Evolutionary conservation across 2,888 invertebrate genomes (phyloP).

Genomic region (Hesperia comma): DNA sequence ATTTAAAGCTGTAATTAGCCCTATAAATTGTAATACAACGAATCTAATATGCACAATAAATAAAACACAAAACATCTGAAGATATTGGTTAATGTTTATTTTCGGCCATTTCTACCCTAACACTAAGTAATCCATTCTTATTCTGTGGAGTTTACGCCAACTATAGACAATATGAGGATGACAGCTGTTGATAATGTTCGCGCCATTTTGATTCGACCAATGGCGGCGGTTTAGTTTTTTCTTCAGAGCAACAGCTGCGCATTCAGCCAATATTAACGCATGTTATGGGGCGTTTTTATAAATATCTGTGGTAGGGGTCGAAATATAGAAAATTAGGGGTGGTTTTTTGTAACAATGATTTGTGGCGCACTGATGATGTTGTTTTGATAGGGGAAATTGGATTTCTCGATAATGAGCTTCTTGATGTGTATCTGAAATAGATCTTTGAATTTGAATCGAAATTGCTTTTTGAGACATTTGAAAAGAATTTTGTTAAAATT

Average conservation of each 20-base stretch:
- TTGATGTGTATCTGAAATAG: constrained; percentile 34
- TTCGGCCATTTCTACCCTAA: neutral
- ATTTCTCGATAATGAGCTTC: constrained; percentile 51
- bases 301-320: constrained; percentile 55
- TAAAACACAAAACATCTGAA: too few relatives aligned
- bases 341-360: constrained; percentile 53
- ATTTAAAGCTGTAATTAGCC: too few relatives aligned
- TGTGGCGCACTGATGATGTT: constrained; percentile 49
- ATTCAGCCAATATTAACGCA: constrained; percentile 67
- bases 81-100: too few relatives aligned
- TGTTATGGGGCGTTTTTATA: constrained; percentile 76
- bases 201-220: constrained; percentile 65
- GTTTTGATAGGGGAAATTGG: constrained; percentile 56
- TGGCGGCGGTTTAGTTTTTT: constrained; percentile 64
- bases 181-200: constrained; percentile 76
- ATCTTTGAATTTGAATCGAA: constrained; percentile 35
- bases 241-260: constrained; percentile 67
- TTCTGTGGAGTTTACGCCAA: constrained; percentile 37
- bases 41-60: too few relatives aligned
- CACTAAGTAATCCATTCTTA: neutral
- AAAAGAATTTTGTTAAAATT: constrained; percentile 27
- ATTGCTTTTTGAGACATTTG: constrained; percentile 27
- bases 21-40: too few relatives aligned
- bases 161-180: constrained; percentile 70
- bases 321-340: constrained; percentile 42